These are phyloP conservation scores for Alligator mississippiensis DNA, from an alignment of 2,113 vertebrate species.

Conservation along the genomic window DNA sequence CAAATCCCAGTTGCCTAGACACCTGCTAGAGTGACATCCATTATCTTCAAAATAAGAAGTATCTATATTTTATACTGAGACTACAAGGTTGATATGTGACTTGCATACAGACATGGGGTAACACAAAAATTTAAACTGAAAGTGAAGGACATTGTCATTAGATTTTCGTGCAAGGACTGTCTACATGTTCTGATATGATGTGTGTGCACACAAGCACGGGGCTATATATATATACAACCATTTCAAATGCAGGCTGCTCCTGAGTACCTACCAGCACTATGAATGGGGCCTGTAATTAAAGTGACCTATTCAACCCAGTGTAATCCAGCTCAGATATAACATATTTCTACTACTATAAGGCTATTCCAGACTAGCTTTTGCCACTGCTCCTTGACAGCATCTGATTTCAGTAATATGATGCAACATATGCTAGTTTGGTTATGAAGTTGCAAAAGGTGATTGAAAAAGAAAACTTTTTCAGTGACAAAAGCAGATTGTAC, in stretches of 20 bases:
- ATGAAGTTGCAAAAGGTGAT: not conserved
- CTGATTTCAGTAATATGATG: not conserved
- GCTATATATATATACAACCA: not conserved
- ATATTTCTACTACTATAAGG: not conserved
- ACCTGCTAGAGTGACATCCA: not conserved
- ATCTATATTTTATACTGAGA: not conserved
- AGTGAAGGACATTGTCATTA: accelerated
- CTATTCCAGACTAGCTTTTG: not conserved
- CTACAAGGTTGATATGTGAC: not conserved
- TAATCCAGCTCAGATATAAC: not conserved
- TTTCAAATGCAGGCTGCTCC: not conserved
- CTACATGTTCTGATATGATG: not conserved
- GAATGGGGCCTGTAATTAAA: not conserved
- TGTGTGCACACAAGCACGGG: not conserved
- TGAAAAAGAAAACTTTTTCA: not conserved
- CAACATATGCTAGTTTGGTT: not conserved
- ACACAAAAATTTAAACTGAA: not conserved
- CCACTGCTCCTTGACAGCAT: not conserved
- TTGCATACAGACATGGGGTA: not conserved
- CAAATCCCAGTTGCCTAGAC: not conserved
- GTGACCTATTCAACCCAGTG: not conserved
- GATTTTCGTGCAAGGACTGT: not conserved
- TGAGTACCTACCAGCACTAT: not conserved
- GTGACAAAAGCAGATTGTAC: not conserved
- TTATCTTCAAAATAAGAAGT: not conserved